Evolutionary conservation across 2,797 vertebrate species (phyloP), one percentile per base, ranked within the genome.

Genomic region (Sebastiscus tertius): DNA sequence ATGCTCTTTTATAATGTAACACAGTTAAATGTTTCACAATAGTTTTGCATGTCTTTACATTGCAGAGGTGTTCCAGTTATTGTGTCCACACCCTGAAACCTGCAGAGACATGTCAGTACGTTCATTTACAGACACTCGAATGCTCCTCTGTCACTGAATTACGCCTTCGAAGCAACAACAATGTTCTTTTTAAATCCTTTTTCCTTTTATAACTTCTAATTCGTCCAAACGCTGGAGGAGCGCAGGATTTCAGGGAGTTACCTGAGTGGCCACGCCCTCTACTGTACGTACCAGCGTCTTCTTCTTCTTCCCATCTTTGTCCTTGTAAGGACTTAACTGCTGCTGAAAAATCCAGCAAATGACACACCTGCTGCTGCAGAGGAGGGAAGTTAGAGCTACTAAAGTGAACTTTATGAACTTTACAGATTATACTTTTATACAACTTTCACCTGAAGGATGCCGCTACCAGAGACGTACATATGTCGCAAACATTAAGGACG

Each of bases 321-420:
- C 86, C 88, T 85, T 90, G 74, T 90, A 87, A 24, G 88, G 88
- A 72, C 72, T 76, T 3, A 27, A 77, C 14, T 49, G 27, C 58
- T 71, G 74, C 70, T 22, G 22, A 9, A 39, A 60, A 59, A 46
- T 74, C 70, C 74, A 52, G n/a, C 49, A 22, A 8, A 8, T 11
- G 77, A 72, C 81, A 46, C 49, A 75, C 71, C 73, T 63, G 72
- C 67, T 66, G 75, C 60, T 42, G 39, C 22, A 7, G 71, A 10
- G 39, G 9, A 33, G 22, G 29, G 56, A 42, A 31, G 63, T 14
- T 26, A 2, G 16, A n/a, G 8, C 6, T 26, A 4, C 24, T 11
- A 26, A 67, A 8, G 5, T 20, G 26, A 60, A 42, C 42, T 14
- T 14, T 16, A 10, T 7, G 13, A 12, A 27, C 31, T 9, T 20